Conservation (phyloP, 2,888 invertebrate genomes). For the Liodrosophila aerea region DNA sequence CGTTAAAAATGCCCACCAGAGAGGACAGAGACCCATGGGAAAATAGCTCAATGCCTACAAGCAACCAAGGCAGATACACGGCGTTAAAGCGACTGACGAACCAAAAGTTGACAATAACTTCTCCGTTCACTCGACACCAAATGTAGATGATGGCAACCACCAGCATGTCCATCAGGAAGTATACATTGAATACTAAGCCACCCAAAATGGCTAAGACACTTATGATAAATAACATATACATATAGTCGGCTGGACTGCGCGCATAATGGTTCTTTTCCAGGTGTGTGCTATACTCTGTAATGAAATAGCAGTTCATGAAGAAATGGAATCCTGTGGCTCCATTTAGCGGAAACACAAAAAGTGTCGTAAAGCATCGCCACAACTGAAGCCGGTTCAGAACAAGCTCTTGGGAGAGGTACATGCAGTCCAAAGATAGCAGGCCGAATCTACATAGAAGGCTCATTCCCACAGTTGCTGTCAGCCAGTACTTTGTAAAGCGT, state of each 20-base stretch:
- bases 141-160: constrained; percentile 97
- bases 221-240: constrained; percentile 95
- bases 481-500: constrained; percentile 96
- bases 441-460: constrained; percentile 94
- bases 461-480: constrained; percentile 91
- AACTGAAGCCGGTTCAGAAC: constrained; percentile 86
- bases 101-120: constrained; percentile 97
- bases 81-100: constrained; percentile 99
- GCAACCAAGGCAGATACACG: constrained; percentile 98
- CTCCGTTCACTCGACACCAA: constrained; percentile 99
- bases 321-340: constrained; percentile 97
- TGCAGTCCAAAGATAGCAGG: constrained; percentile 87
- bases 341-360: constrained; percentile 96
- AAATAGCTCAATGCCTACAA: constrained; percentile 93
- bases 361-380: constrained; percentile 95
- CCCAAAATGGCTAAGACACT: constrained; percentile 91
- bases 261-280: constrained; percentile 93
- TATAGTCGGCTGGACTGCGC: constrained; percentile 97
- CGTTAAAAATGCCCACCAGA: constrained; percentile 96
- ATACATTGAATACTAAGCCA: constrained; percentile 89
- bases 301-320: constrained; percentile 97
- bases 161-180: constrained; percentile 98
- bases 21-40: constrained; percentile 95
- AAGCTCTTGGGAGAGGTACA: constrained; percentile 89
- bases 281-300: constrained; percentile 87